Percentiles rank a stretch among this genome's conserved stretches.
Evolutionary conservation across 2,113 vertebrate species (phyloP).

Genomic region (Hucho hucho): DNA sequence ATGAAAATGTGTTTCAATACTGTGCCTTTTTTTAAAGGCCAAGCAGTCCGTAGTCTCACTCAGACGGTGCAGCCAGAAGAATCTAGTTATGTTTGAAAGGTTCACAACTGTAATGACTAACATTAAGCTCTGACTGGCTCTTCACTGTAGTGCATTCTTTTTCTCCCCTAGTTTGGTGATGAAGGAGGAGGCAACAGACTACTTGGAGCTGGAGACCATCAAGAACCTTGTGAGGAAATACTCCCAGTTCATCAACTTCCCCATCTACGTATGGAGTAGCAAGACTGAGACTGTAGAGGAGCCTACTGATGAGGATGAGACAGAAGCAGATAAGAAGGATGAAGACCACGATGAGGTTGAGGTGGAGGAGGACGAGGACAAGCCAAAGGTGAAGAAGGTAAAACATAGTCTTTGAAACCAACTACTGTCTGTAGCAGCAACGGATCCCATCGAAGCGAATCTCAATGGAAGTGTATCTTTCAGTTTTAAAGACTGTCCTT

Average conservation of each 20-base stretch:
- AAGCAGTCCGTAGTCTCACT: too few relatives aligned
- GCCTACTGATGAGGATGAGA: conserved; percentile 78
- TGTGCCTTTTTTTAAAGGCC: too few relatives aligned
- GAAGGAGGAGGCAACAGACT: conserved; percentile 90
- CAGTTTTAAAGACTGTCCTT: background rate
- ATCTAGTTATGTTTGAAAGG: too few relatives aligned
- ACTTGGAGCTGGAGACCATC: conserved; percentile 88
- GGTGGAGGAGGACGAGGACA: conserved; percentile 86
- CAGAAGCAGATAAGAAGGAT: conserved; percentile 67
- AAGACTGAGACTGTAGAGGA: conserved; percentile 91
- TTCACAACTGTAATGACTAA: too few relatives aligned
- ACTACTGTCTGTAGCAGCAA: background rate
- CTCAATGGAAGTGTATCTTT: background rate
- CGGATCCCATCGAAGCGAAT: background rate
- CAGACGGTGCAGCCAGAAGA: too few relatives aligned
- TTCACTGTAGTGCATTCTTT: too few relatives aligned
- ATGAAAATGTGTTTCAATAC: conserved; percentile 61
- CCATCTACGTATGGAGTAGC: conserved; percentile 92
- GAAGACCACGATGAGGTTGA: conserved; percentile 85
- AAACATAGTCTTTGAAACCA: background rate
- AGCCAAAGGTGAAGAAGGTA: conserved; percentile 82
- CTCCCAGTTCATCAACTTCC: conserved; percentile 91
- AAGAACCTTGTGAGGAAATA: conserved; percentile 89
- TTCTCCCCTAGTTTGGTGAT: conserved; percentile 75
- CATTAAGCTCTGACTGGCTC: too few relatives aligned